A percentile compares a stretch with the other conserved stretches of the same genome.
These are phyloP conservation scores for Craterocephalus amniculus DNA, from an alignment of 2,797 vertebrate species.

Conservation along the genomic window DNA sequence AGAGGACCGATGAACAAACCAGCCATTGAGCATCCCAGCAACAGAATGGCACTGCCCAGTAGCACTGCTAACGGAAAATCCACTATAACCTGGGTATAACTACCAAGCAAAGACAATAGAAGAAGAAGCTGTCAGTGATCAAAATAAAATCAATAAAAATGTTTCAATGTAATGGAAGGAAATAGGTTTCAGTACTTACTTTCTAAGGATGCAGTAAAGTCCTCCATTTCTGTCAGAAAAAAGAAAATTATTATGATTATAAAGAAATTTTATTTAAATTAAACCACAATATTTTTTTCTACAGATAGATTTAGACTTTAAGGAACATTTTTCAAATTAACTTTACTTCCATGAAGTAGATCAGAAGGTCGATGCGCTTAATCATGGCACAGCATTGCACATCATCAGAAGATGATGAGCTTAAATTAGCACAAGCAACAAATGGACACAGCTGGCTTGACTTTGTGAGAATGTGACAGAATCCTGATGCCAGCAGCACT, in stretches of 20 bases:
- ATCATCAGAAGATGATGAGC: not conserved
- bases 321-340: not conserved
- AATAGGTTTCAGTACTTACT: constrained; percentile 78
- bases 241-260: not conserved
- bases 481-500: not conserved
- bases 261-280: constrained; percentile 9
- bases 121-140: constrained; percentile 9
- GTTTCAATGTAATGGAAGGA: constrained; percentile 2
- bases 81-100: constrained; percentile 91
- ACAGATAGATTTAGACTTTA: not conserved
- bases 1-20: constrained; percentile 88
- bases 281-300: not conserved
- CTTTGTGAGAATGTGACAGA: not conserved
- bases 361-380: not conserved
- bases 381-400: not conserved
- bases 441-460: not conserved
- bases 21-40: constrained; percentile 88
- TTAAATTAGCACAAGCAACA: not conserved
- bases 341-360: not conserved
- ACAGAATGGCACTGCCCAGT: constrained; percentile 81
- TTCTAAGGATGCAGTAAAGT: constrained; percentile 89
- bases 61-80: constrained; percentile 89
- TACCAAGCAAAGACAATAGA: constrained; percentile 61
- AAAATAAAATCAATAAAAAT: not conserved
- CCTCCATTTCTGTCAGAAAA: constrained; percentile 85